phyloP scores from a whole-genome alignment of 2,113 vertebrate genomes.

The Chionodraco myersi region DNA sequence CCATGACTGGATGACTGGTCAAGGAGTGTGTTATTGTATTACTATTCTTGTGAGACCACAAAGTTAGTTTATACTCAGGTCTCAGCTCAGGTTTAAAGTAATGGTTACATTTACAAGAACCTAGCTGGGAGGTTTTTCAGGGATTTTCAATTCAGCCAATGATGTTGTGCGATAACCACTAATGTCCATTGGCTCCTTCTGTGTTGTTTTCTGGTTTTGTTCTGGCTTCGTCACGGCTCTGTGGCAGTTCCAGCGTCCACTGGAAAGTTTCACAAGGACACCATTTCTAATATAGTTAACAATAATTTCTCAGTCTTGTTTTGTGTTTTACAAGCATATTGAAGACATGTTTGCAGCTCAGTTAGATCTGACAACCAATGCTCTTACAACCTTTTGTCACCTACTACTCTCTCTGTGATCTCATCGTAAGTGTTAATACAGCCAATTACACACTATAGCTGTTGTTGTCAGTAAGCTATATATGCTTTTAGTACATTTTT shows the following conservation, averaged over 20 bases:
- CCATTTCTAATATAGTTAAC: neutral
- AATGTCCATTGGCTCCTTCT: neutral
- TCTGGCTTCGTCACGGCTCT: neutral
- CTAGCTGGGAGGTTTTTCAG: neutral
- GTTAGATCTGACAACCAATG: neutral
- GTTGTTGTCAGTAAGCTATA: neutral
- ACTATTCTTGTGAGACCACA: conserved; percentile 1
- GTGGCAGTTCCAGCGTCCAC: neutral
- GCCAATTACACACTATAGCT: neutral
- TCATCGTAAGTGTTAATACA: neutral
- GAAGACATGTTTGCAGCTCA: neutral
- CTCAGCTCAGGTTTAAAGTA: neutral
- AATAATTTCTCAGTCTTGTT: neutral
- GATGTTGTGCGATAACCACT: conserved; percentile 8
- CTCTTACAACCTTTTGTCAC: neutral
- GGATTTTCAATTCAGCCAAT: conserved; percentile 7
- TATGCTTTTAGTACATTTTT: neutral
- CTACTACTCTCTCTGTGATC: neutral
- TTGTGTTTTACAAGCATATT: neutral
- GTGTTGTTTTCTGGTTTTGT: neutral
- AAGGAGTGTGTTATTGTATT: neutral
- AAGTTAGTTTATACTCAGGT: neutral
- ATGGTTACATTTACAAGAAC: neutral
- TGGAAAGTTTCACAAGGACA: neutral
- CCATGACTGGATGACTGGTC: conserved; percentile 3